These are phyloP conservation scores for Psilopogon haemacephalus DNA, from an alignment of 2,113 vertebrate genomes.

Conservation along the genomic window DNA sequence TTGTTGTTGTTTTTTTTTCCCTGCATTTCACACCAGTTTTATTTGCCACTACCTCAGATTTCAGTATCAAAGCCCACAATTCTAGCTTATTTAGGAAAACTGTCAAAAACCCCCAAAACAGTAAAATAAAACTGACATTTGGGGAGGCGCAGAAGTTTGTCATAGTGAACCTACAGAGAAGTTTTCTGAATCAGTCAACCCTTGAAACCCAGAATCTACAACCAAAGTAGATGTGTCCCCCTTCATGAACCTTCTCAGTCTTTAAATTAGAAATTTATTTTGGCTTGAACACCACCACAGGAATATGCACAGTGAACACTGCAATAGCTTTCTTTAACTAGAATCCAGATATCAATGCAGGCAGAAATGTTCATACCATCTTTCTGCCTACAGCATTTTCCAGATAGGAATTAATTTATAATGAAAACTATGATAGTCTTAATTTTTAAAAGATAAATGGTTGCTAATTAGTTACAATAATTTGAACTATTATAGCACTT, in stretches of 20 bases:
- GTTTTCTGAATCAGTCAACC: not conserved
- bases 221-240: not conserved
- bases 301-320: not conserved
- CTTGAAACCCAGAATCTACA: not conserved
- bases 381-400: conserved; percentile 53
- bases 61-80: not conserved
- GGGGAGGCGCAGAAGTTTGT: not conserved
- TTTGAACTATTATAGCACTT: conserved; percentile 46
- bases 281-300: not conserved
- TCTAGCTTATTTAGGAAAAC: not conserved
- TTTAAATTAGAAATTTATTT: not conserved
- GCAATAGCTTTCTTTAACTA: not conserved
- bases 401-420: conserved; percentile 54
- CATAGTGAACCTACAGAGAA: not conserved
- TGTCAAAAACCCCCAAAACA: not conserved
- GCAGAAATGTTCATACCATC: not conserved
- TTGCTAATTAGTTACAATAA: conserved; percentile 57
- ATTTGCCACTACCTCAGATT: not conserved
- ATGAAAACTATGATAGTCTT: conserved; percentile 42
- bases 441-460: conserved; percentile 53
- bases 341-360: not conserved
- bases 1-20: not conserved
- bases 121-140: not conserved
- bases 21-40: not conserved
- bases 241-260: not conserved